Evolutionary conservation across 2,888 invertebrate species (phyloP), one percentile per base, ranked within the genome.

Genomic region (Nomada fabriciana): DNA sequence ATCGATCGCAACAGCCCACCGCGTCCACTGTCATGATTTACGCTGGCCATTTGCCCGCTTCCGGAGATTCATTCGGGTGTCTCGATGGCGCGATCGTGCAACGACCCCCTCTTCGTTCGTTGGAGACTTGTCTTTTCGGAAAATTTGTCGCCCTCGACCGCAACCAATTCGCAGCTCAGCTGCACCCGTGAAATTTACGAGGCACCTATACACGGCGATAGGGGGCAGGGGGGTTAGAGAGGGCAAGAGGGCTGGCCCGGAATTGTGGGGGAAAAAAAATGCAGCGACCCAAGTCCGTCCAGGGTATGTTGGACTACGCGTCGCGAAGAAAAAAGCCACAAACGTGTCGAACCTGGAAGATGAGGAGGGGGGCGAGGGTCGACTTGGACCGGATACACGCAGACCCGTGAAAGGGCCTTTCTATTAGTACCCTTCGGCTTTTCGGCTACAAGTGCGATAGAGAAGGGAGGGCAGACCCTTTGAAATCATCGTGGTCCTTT

Each of bases 131-230:
- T 70, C 47, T 73, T 57, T 65, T 68, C 57, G 53, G 25, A 55
- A 70, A 70, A 80, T 82, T 82, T 76, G 75, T 70, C 76, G 52
- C 63, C 29, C 52, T 55, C 59, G 57, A 80, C 47, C 78, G 59
- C 74, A 50, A 71, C 68, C 85, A 73, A 79, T 79, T 84, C 81
- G 80, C 83, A 68, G 81, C 71, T 86, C 85, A 84, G 83, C 84
- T 83, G 84, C 82, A 59, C 57, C 82, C 79, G 71, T 82, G 81
- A 87, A 90, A 90, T 90, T 90, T 89, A 90, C 88, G 89, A 87
- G 83, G 23, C 67, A 23, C 77, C 64, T 63, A 50, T 11, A 50
- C 36, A 18, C 29, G 61, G 53, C 63, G n/a, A 53, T 5, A 9
- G 29, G 23, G 23, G 0, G 15, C n/a, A 18, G 55, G 3, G 23